Percentiles rank a stretch among this genome's conserved stretches.
Conservation (phyloP, 1,140 invertebrate species). For the Drosophila erecta region DNA sequence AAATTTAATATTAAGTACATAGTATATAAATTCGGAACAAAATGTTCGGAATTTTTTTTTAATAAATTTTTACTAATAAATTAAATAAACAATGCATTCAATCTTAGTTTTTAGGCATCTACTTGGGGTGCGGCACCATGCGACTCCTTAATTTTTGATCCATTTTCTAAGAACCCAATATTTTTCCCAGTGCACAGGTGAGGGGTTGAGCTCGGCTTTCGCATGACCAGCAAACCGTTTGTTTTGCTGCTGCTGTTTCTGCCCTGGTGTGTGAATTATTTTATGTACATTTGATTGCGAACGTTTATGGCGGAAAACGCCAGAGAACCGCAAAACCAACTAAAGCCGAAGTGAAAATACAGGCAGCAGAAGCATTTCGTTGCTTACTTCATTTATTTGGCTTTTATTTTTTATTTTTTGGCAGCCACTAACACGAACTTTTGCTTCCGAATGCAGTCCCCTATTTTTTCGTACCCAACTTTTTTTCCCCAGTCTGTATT, state of each 20-base stretch:
- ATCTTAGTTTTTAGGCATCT: too few relatives aligned
- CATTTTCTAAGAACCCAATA: not conserved
- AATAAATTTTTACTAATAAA: too few relatives aligned
- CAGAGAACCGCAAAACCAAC: conserved; percentile 44
- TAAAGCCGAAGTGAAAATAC: conserved; percentile 22
- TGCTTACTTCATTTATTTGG: not conserved
- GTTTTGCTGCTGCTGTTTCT: conserved; percentile 40
- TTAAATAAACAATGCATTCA: too few relatives aligned
- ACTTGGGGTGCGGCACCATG: too few relatives aligned
- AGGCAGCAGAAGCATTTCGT: conserved; percentile 12
- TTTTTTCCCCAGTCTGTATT: conserved; percentile 42
- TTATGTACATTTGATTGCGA: conserved; percentile 80
- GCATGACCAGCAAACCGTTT: conserved; percentile 77
- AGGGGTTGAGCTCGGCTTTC: conserved; percentile 12
- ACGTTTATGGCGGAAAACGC: conserved; percentile 79
- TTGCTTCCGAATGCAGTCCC: conserved; percentile 29
- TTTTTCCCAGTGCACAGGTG: conserved; percentile 3
- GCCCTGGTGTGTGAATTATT: conserved; percentile 71
- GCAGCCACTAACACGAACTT: conserved; percentile 34
- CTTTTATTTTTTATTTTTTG: conserved; percentile 27
- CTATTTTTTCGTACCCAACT: not conserved
- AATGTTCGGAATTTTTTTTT: too few relatives aligned
- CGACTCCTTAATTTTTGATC: not conserved
- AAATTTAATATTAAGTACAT: too few relatives aligned
- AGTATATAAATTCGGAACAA: too few relatives aligned